These are phyloP conservation scores for Drosophila lini DNA, from an alignment of 1,140 invertebrate genomes.

Conservation along the genomic window DNA sequence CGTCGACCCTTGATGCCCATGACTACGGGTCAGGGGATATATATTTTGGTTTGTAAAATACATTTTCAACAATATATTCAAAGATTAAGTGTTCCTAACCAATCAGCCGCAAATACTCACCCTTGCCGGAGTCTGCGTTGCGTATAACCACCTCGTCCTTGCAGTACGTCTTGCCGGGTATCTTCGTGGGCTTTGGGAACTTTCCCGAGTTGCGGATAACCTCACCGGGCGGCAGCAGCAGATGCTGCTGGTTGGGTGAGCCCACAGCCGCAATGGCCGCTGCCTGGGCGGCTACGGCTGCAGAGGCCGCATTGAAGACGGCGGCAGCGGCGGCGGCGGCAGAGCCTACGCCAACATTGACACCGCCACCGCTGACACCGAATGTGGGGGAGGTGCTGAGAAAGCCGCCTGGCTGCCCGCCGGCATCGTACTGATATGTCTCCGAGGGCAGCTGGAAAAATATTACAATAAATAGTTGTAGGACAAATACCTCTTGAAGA, in stretches of 20 bases:
- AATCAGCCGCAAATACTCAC: slow-evolving; percentile 85
- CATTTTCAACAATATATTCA: slow-evolving; percentile 15
- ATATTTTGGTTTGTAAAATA: slow-evolving; percentile 72
- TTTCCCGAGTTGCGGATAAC: slow-evolving; percentile 94
- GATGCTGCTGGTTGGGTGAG: slow-evolving; percentile 78
- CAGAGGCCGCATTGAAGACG: slow-evolving; percentile 72
- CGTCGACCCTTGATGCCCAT: slow-evolving; percentile 99
- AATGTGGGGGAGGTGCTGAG: slow-evolving; percentile 84
- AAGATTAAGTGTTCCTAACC: slow-evolving; percentile 7
- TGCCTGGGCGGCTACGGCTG: slow-evolving; percentile 74
- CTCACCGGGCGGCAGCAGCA: slow-evolving; percentile 90
- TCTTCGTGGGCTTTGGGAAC: slow-evolving; percentile 94
- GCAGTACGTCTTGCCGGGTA: slow-evolving; percentile 95
- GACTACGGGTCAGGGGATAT: slow-evolving; percentile 86
- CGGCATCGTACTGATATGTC: slow-evolving; percentile 70
- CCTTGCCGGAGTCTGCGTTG: slow-evolving; percentile 97
- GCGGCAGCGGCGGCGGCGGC: slow-evolving; percentile 62
- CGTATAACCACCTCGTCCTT: slow-evolving; percentile 97
- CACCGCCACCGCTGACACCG: slow-evolving; percentile 60
- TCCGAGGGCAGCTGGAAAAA: slow-evolving; percentile 60
- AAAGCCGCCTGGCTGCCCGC: slow-evolving; percentile 72
- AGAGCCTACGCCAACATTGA: slow-evolving; percentile 38
- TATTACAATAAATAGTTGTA: not conserved
- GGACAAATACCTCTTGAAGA: not conserved
- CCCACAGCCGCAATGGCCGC: slow-evolving; percentile 79